Conservation (phyloP, 64 coral and sea anemone species). For the Acropora yongei region DNA sequence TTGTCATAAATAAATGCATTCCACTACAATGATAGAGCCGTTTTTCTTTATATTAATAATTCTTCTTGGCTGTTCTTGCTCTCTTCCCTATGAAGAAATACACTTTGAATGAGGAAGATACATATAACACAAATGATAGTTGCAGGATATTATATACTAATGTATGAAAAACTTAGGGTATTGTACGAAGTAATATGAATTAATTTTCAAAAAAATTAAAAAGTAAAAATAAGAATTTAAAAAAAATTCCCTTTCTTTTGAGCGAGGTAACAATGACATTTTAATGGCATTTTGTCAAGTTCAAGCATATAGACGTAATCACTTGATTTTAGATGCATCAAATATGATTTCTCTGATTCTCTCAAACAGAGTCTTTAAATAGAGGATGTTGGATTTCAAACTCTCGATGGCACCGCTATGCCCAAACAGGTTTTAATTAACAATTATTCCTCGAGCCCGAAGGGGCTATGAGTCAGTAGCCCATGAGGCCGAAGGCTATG, state of each 20-base stretch:
- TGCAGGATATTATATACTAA: not conserved
- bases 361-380: not conserved
- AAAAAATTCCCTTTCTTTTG: not conserved
- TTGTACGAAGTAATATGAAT: not conserved
- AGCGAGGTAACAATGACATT: not conserved
- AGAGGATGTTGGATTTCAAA: too few relatives aligned
- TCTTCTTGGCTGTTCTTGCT: not conserved
- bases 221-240: not conserved
- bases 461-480: too few relatives aligned
- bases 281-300: not conserved
- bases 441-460: too few relatives aligned
- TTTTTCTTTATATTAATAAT: not conserved
- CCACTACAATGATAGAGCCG: not conserved
- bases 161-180: not conserved
- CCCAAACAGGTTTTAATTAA: too few relatives aligned
- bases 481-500: too few relatives aligned
- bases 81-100: not conserved
- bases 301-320: not conserved
- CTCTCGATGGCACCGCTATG: too few relatives aligned
- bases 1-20: not conserved
- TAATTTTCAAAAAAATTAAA: not conserved
- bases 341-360: not conserved
- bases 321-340: not conserved
- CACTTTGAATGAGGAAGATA: not conserved
- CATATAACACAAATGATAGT: not conserved